Conservation (phyloP, 2,113 vertebrate genomes). For the Rhinolophus ferrumequinum region DNA sequence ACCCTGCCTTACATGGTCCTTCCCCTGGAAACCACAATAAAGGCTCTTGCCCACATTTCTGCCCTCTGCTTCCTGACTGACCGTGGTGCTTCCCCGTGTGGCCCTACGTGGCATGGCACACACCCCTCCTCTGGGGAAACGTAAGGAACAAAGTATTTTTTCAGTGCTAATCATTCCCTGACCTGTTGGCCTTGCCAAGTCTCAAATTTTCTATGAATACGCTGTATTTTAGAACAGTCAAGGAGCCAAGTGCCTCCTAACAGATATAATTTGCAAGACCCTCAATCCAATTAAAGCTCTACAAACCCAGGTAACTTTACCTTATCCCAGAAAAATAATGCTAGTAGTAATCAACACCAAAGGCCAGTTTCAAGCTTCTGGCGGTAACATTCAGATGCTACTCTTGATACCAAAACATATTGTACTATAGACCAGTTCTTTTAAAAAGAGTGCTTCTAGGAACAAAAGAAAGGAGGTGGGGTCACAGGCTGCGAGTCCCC, state of each 20-base stretch:
- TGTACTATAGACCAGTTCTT: background rate
- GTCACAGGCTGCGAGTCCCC: background rate
- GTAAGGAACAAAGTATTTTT: background rate
- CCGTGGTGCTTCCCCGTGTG: rapidly evolving
- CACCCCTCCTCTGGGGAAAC: too few relatives aligned
- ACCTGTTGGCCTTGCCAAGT: background rate
- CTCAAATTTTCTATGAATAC: background rate
- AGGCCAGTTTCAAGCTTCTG: background rate
- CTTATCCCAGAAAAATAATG: background rate
- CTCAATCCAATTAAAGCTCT: background rate
- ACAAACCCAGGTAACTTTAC: background rate
- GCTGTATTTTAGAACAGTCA: background rate
- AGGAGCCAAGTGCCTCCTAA: background rate
- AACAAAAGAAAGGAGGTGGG: background rate
- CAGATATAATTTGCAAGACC: background rate
- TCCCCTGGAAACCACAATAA: background rate
- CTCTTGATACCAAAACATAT: background rate
- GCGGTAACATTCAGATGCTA: background rate
- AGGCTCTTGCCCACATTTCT: background rate
- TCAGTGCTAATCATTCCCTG: background rate
- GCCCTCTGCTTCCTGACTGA: background rate
- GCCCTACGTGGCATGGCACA: background rate
- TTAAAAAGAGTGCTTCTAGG: background rate
- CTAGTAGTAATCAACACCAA: background rate
- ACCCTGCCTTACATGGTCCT: background rate